Evolutionary conservation across 2,888 invertebrate genomes (phyloP), one percentile per base, ranked within the genome.

Genomic region (Lepidocyrtinus sp.): DNA sequence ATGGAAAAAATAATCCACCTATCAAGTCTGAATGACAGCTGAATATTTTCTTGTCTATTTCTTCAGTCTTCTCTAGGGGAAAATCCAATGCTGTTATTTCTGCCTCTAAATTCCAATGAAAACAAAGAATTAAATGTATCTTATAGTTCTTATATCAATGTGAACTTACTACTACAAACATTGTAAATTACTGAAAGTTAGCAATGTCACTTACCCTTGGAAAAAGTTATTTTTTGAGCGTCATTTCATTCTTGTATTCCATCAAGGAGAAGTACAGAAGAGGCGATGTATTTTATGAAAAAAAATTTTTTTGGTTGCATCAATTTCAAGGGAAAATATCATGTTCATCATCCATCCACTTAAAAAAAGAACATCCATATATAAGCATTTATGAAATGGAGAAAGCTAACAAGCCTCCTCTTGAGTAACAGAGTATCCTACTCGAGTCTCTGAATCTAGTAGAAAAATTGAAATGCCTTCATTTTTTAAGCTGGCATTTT

Each of bases 1-100:
- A n/a, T 2, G 17, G 55, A 55, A 5, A 55, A 73, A 71, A 81
- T 70, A 79, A 77, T 73, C 75, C 65, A 46, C 79, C 81, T 62
- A 84, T 84, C 84, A 79, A 65, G 71, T 73, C 63, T 79, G 79
- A 83, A 82, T 80, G 84, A 82, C 84, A 84, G 82, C 63, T 75
- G 77, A 76, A 84, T 84, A 82, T 84, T 83, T 84, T 74, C 72
- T 80, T 55, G 69, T 74, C 63, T 72, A 17, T 19, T 71, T 63
- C 65, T 12, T 26, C 7, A 24, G 21, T 19, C 9, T 62, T 7
- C 21, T 62, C 24, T 15, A n/a, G n/a, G n/a, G n/a, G n/a, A n/a
- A n/a, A n/a, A n/a, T n/a, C n/a, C n/a, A n/a, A n/a, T n/a, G n/a
- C n/a, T n/a, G n/a, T n/a, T n/a, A n/a, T n/a, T n/a, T n/a, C n/a